Evolutionary conservation across 2,797 vertebrate genomes (phyloP).

Genomic region (Microctenopoma steveboyesi): DNA sequence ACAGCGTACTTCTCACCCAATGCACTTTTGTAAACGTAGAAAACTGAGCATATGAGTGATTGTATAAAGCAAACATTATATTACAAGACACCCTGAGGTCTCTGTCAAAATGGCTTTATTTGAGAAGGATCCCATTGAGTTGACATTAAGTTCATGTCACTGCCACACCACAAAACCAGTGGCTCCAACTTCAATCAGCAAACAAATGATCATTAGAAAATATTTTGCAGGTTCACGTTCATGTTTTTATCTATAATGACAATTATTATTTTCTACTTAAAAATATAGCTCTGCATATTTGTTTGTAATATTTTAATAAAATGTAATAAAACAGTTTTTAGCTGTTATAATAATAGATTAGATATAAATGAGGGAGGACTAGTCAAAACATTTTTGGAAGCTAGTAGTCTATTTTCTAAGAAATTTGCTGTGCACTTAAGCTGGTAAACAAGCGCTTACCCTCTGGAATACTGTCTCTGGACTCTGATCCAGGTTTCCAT

Average conservation of each 20-base stretch:
- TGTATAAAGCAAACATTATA: too few relatives aligned
- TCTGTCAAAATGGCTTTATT: not conserved
- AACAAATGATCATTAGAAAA: not conserved
- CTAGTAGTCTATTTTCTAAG: not conserved
- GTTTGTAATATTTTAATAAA: not conserved
- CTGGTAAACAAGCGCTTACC: conserved; percentile 76
- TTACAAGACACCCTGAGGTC: not conserved
- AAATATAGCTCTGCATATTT: not conserved
- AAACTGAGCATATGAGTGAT: too few relatives aligned
- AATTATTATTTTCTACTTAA: too few relatives aligned
- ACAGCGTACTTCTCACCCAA: not conserved
- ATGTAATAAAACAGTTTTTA: too few relatives aligned
- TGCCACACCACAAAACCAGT: not conserved
- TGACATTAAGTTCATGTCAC: not conserved
- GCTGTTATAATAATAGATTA: too few relatives aligned
- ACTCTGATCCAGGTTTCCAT: conserved; percentile 90
- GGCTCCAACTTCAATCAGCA: not conserved
- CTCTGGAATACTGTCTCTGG: conserved; percentile 85
- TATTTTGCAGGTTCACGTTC: not conserved
- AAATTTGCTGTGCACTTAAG: conserved; percentile 14
- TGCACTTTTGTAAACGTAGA: too few relatives aligned
- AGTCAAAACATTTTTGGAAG: not conserved
- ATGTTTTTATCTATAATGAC: too few relatives aligned
- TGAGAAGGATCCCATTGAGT: conserved; percentile 5
- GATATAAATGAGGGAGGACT: too few relatives aligned